Evolutionary conservation across 1,140 invertebrate genomes (phyloP), one percentile per base, ranked within the genome.

Genomic region (Hycleus cichorii): DNA sequence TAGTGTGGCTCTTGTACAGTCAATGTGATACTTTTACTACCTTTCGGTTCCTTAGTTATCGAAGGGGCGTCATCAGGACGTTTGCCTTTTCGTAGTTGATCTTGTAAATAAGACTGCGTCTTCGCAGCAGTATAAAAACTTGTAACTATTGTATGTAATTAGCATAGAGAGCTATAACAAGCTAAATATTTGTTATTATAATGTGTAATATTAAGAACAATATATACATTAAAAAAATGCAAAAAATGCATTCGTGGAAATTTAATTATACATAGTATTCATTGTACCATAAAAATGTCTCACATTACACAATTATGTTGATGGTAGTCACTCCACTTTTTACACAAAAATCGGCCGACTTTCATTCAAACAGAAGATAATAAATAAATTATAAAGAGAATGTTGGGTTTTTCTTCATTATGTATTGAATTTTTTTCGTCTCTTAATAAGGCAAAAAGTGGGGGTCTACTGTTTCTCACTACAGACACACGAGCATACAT

Each of bases 71-170:
- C 58, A 53, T 39, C 43, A 46, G 51, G 47, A 51, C 25, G 18
- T 57, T 60, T 57, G 49, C 55, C 39, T 49, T 58, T 32, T 32
- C 32, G 32, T 32, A 32, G 32, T 32, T 48, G 39, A 46, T 53
- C 39, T 58, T 66, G 63, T 66, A 66, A 57, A 66, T 60, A 62
- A 47, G 57, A 64, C 59, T 64, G 60, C 59, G 59, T 48, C 43
- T n/a, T 45, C 47, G 45, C 61, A 67, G 65, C 69, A 69, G 64
- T 69, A 71, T 70, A 71, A 72, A 67, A 70, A 62, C 64, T 71
- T 72, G 69, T 74, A 72, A 73, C 64, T 72, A 73, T 42, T 74
- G 71, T 74, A 74, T 74, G 70, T 74, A 73, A 65, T 64, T 70
- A 71, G 69, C 55, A 27, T 70, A 72, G 40, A 10, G 64, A 63